Base-by-base conservation (phyloP, 2,888 invertebrate genomes). In the Sipunculus nudus region DNA sequence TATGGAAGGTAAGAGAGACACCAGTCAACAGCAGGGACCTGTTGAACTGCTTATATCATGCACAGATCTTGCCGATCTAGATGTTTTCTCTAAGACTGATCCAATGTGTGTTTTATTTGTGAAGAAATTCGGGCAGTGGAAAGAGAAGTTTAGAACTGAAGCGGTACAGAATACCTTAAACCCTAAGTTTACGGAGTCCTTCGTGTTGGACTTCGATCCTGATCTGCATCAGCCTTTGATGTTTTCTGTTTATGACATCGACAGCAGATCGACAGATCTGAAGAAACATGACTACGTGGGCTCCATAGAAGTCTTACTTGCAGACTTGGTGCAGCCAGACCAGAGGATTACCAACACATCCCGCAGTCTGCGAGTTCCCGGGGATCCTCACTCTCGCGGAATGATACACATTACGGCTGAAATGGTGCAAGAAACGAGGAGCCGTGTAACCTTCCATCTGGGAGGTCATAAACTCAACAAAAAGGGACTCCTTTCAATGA, bases 41-140 rank as follows among this genome's bases (percentile, higher is more conserved):
- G 67, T 75, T 47, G 77, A 77, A 61, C 45, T 77, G 19, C 38
- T 77, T 61, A 57, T 77, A 41, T 67, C 71, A 23, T 76, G 77
- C 46, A 61, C 61, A 10, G 70, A 70, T 26, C 69, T 77, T n/a
- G 73, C 66, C 1, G 72, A 75, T 63, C 67, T 75, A 23, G 77
- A 76, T 50, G 63, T 72, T 8, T 73, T 75, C 56, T 73, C 75
- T 3, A 76, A 75, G 53, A 70, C 75, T 5, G 76, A 76, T 60
- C 75, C 76, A 2, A 73, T 77, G 74, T 77, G 77, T 62, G 75
- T 77, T 1, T 61, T 77, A 31, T 77, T 73, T 32, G 64, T 70
- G 26, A 70, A 70, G 41, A 75, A 75, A 61, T 75, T 75, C 55
- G 77, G 77, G 19, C 75, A 77, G 52, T 77, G 77, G 77, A 70